A percentile compares a stretch with the other conserved stretches of the same genome.
Evolutionary conservation across 2,113 vertebrate genomes (phyloP).

Genomic region (Scytalopus superciliaris): DNA sequence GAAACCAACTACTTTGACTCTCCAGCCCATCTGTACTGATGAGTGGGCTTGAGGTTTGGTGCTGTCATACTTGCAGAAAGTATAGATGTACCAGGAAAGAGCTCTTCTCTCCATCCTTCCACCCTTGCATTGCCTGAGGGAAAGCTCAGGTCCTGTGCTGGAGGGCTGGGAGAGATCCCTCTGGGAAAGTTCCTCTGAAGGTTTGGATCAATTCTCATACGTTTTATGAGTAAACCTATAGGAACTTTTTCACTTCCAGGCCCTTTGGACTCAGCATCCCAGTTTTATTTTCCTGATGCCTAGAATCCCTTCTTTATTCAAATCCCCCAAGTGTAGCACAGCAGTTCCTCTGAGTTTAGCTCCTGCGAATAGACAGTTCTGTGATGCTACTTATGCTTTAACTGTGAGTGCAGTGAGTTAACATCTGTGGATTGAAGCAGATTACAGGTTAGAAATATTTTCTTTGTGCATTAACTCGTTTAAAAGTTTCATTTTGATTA

Average conservation of each 20-base stretch:
- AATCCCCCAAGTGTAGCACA: background rate
- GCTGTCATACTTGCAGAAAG: background rate
- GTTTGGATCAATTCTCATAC: background rate
- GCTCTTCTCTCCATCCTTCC: background rate
- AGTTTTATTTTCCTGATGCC: background rate
- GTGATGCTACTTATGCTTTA: background rate
- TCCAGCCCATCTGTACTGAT: background rate
- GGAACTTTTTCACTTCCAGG: background rate
- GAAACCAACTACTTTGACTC: background rate
- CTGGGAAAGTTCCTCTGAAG: background rate
- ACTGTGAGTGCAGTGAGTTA: background rate
- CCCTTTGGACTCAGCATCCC: background rate
- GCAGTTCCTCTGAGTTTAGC: background rate
- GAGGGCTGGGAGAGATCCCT: background rate
- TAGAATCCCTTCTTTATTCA: background rate
- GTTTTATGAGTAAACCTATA: background rate
- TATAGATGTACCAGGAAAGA: background rate
- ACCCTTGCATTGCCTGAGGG: background rate
- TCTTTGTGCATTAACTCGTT: background rate
- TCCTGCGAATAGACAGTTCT: background rate
- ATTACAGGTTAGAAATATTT: background rate
- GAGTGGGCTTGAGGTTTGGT: background rate
- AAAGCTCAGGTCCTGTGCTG: background rate
- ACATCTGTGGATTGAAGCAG: background rate
- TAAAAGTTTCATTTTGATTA: background rate